Base-by-base conservation (phyloP, 2,888 invertebrate genomes). In the Drosophila pullipes region DNA sequence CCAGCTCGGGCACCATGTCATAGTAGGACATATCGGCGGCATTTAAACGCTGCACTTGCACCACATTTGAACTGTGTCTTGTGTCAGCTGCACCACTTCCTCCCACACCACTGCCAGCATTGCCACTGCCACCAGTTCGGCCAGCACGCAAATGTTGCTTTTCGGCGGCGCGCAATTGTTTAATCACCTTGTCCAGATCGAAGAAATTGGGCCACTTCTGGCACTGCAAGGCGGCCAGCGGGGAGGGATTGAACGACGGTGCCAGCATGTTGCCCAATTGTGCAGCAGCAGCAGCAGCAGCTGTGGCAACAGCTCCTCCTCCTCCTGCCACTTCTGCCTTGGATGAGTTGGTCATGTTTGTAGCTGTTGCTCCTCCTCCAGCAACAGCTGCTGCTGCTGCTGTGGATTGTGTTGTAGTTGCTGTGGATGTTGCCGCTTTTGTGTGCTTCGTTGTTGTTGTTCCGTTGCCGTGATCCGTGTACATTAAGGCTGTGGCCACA, bases 1-100 rank as follows among this genome's bases (percentile, higher is more conserved):
- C 97, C 93, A 95, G 95, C 89, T 96, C 96, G 31, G 97, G 97
- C 89, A 96, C 96, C 87, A 96, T 94, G 55, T 97, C 97, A 93
- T 96, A 97, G 68, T 97, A 95, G 82, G 95, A 95, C 95, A 97
- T 97, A 92, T 96, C 96, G 93, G 95, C 93, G 78, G 93, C 92
- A 72, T 94, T 94, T 62, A 95, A 94, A 11, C 95, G 94, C 87
- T 95, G 94, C 77, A 95, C 94, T 61, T 91, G 91, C 28, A 77
- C 80, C 55, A 49, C 71, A 80, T 76, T 54, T 10, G 57, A 52
- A 0, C 31, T 16, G 22, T 59, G 39, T 53, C 79, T 79, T 3
- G 61, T 9, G 35, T 57, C 53, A 54, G 30, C 22, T 22, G 13
- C 44, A 44, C 44, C 62, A 30, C 30, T 62, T 22, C 41, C 33